Base-by-base conservation (phyloP, 53 echinoderm and acorn worm species). In the Hippasteria phrygiana region DNA sequence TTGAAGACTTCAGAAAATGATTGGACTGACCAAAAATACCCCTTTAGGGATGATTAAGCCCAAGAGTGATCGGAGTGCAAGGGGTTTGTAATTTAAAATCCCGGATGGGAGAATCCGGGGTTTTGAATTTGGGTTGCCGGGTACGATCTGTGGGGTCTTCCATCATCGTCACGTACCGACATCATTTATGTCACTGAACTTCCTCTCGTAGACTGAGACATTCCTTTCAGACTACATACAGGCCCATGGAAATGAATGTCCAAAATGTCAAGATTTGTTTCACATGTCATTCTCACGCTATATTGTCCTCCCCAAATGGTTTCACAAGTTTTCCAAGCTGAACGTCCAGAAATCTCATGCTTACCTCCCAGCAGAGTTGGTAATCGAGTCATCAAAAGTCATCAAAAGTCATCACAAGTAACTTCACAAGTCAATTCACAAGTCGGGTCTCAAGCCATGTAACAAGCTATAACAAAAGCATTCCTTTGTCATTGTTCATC, bases 1-100 rank as follows among this genome's bases (percentile, higher is more conserved):
- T 5, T 41, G 41, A 72, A 16, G 3, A 10, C 2, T 10, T n/a
- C n/a, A 9, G 28, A 27, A 65, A 29, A 5, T 65, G 65, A 65
- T 29, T 26, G 32, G 34, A 13, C 47, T 13, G 13, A 47, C 7
- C 36, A 2, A 72, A 40, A n/a, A 72, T 43, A 41, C n/a, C 64
- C 31, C 41, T 63, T 26, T 13, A 37, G 14, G 65, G 29, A 81
- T 81, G 64, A 81, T 81, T 81, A 65, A 65, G 63, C 37, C 56
- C 78, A 17, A 11, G 37, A 67, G 32, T 35, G 69, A 67, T 35
- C 17, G 72, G 40, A 37, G n/a, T 2, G 12, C 35, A 37, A n/a
- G 72, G 72, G 72, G 24, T 0, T 38, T 1, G 1, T 38, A 41
- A 72, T 41, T 72, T n/a, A 24, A 1, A 41, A 72, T 34, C 13